These are phyloP conservation scores for Eupithecia tripunctaria DNA, from an alignment of 2,888 invertebrate species.

Conservation along the genomic window DNA sequence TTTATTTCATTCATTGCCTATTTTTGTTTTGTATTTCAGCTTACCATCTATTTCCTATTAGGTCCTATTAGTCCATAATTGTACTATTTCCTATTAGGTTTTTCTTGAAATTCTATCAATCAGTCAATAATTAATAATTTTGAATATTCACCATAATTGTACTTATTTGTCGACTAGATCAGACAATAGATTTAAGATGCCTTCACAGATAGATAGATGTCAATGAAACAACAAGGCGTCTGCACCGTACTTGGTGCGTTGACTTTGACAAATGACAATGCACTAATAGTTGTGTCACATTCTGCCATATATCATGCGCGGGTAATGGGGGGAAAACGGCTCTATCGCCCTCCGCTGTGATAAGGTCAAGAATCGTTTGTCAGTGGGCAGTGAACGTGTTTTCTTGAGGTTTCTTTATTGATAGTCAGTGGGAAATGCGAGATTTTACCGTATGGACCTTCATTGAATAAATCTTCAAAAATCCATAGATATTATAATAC, in stretches of 20 bases:
- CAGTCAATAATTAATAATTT: too few species aligned
- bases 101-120: too few species aligned
- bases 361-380: slow-evolving; percentile 77
- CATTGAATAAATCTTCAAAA: not conserved
- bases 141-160: too few species aligned
- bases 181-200: not conserved
- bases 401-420: slow-evolving; percentile 43
- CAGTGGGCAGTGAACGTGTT: slow-evolving; percentile 59
- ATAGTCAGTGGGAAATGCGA: slow-evolving; percentile 24
- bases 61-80: too few species aligned
- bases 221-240: slow-evolving; percentile 8
- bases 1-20: too few species aligned
- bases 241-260: slow-evolving; percentile 58
- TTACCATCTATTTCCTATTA: too few species aligned
- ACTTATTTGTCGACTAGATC: not conserved
- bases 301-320: slow-evolving; percentile 77
- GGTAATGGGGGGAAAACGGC: slow-evolving; percentile 76
- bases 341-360: slow-evolving; percentile 76
- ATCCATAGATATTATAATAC: too few species aligned
- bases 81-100: too few species aligned
- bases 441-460: not conserved
- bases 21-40: too few species aligned
- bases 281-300: slow-evolving; percentile 84
- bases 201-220: not conserved
- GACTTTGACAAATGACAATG: slow-evolving; percentile 85